A percentile compares a stretch with the other conserved stretches of the same genome.
Conservation (phyloP, 2,888 invertebrate genomes). For the Agapetus fuscipes region DNA sequence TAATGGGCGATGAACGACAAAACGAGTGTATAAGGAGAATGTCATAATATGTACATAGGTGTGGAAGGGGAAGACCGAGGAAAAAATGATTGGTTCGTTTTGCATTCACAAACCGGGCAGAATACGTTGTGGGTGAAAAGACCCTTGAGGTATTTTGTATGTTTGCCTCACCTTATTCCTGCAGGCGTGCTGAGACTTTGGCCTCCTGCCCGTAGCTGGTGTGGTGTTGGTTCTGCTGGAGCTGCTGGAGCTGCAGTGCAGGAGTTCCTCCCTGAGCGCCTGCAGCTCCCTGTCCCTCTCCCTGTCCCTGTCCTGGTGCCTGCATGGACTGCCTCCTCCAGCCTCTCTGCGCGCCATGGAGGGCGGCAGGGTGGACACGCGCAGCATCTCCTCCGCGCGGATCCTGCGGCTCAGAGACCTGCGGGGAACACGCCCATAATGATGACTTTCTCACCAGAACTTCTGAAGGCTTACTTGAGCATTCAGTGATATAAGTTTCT, state of each 20-base stretch:
- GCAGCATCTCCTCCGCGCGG: slow-evolving; percentile 59
- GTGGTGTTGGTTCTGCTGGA: neutral
- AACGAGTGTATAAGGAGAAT: too few relatives aligned
- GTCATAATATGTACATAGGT: too few relatives aligned
- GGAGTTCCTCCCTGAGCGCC: neutral
- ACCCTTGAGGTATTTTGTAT: too few relatives aligned
- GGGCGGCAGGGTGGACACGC: slow-evolving; percentile 54
- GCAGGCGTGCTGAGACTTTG: neutral
- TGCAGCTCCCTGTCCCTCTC: slow-evolving; percentile 1
- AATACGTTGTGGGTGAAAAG: too few relatives aligned
- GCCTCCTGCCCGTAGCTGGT: neutral
- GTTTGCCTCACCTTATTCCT: neutral
- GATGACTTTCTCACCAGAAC: too few relatives aligned
- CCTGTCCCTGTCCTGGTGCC: slow-evolving; percentile 2
- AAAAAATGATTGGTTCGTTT: too few relatives aligned
- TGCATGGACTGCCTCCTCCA: neutral
- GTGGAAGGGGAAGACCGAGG: too few relatives aligned
- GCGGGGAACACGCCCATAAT: slow-evolving; percentile 15
- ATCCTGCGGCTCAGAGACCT: slow-evolving; percentile 57
- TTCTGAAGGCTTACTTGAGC: too few relatives aligned
- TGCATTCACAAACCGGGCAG: too few relatives aligned
- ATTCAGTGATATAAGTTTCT: too few relatives aligned
- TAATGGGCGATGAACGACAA: too few relatives aligned
- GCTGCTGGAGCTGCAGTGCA: too few relatives aligned
- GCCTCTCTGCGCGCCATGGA: slow-evolving; percentile 60